These are phyloP conservation scores for Pseudobourletiella spinata DNA, from an alignment of 1,140 invertebrate species.

Conservation along the genomic window DNA sequence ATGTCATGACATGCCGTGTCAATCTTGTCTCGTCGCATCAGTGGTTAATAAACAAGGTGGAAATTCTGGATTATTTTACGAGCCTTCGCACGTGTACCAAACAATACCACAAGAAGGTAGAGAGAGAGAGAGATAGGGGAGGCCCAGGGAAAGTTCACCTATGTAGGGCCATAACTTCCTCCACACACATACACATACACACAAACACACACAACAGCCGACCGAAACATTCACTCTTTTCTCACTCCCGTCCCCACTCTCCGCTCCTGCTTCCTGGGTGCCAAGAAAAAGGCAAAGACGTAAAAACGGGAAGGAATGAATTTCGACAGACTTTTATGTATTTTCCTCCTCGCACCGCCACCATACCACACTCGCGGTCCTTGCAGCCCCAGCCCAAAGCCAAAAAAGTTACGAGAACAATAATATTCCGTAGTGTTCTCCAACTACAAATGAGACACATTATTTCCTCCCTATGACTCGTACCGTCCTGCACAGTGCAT, in stretches of 20 bases:
- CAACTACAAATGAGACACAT: too few relatives aligned
- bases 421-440: too few relatives aligned
- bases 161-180: background rate
- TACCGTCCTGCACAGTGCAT: too few relatives aligned
- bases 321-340: too few relatives aligned
- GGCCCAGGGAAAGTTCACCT: background rate
- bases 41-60: background rate
- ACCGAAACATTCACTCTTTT: background rate
- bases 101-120: background rate
- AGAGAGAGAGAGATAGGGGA: background rate
- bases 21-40: background rate
- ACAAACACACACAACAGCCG: background rate
- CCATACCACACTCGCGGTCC: too few relatives aligned
- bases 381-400: too few relatives aligned
- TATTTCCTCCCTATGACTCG: too few relatives aligned
- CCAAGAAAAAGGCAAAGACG: too few relatives aligned
- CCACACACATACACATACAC: background rate
- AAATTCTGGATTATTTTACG: conserved; percentile 1
- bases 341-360: too few relatives aligned
- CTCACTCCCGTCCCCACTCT: too few relatives aligned
- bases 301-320: background rate
- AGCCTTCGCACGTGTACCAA: conserved; percentile 1
- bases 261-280: too few relatives aligned
- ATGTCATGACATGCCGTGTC: background rate
- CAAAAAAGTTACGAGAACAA: too few relatives aligned